These are phyloP conservation scores for Agriopis leucophaearia DNA, from an alignment of 2,888 invertebrate genomes.

Conservation along the genomic window DNA sequence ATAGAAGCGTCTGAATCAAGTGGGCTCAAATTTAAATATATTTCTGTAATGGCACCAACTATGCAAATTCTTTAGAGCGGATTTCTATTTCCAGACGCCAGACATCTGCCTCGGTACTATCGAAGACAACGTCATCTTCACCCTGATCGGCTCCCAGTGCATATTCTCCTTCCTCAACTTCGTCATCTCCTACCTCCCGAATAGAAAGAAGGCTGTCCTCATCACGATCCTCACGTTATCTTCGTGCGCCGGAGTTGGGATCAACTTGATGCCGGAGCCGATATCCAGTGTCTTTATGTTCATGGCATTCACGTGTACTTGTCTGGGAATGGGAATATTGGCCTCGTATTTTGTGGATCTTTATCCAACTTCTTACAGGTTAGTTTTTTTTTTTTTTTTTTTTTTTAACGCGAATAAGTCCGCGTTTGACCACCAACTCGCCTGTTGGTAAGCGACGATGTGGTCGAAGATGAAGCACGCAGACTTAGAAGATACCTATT, in stretches of 20 bases:
- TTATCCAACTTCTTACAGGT: constrained; percentile 79
- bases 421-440: too few species aligned
- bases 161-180: constrained; percentile 88
- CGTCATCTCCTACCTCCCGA: constrained; percentile 82
- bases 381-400: constrained; percentile 45
- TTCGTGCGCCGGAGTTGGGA: constrained; percentile 80
- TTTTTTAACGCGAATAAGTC: too few species aligned
- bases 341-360: constrained; percentile 80
- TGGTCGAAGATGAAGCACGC: too few species aligned
- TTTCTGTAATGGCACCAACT: too few species aligned
- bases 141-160: constrained; percentile 88
- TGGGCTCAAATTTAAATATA: too few species aligned
- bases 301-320: constrained; percentile 76
- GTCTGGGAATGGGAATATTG: constrained; percentile 77
- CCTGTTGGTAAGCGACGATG: too few species aligned
- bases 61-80: background rate
- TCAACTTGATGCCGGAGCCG: constrained; percentile 74
- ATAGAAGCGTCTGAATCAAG: too few species aligned
- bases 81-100: constrained; percentile 62
- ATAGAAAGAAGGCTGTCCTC: constrained; percentile 82
- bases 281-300: constrained; percentile 76
- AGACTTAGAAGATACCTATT: too few species aligned
- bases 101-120: constrained; percentile 81
- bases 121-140: constrained; percentile 87
- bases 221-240: constrained; percentile 81